phyloP scores from a whole-genome alignment of 30 jellyfish, hydroid and myxozoan species.

The Turritopsis rubra region DNA sequence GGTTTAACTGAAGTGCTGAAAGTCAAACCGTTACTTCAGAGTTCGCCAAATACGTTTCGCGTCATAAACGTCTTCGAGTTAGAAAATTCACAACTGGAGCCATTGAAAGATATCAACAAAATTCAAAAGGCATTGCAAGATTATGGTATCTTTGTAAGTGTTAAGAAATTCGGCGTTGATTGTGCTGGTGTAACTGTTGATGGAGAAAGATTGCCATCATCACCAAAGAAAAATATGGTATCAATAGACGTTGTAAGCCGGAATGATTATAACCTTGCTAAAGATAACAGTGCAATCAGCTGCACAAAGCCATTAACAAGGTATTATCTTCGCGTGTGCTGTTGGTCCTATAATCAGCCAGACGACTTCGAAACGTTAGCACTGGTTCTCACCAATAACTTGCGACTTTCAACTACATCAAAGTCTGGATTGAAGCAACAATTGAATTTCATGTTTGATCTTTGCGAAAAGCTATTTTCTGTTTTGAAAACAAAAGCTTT shows the following conservation, averaged over 20 bases:
- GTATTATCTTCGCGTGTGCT: constrained; percentile 16
- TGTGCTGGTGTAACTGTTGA: not conserved
- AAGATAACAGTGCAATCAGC: not conserved
- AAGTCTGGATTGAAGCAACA: constrained; percentile 21
- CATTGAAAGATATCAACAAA: constrained; percentile 11
- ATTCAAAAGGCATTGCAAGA: constrained; percentile 31
- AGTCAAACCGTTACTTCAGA: not conserved
- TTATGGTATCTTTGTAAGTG: constrained; percentile 27
- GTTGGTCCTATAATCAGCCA: constrained; percentile 31
- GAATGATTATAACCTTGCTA: not conserved
- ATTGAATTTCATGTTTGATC: constrained; percentile 12
- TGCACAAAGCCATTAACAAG: not conserved
- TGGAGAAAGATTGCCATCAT: not conserved
- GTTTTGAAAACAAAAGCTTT: constrained; percentile 20
- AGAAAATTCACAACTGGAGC: constrained; percentile 3
- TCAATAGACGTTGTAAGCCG: not conserved
- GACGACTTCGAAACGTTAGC: constrained; percentile 20
- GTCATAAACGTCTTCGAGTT: constrained; percentile 22
- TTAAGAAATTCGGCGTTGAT: constrained; percentile 9
- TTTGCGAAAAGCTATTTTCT: constrained; percentile 26
- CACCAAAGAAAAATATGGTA: not conserved
- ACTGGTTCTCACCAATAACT: not conserved
- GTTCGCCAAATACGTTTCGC: constrained; percentile 12
- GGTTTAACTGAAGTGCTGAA: not conserved
- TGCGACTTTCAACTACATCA: constrained; percentile 1